phyloP scores from a whole-genome alignment of 2,888 invertebrate species.

The Pardosa pseudoannulata region DNA sequence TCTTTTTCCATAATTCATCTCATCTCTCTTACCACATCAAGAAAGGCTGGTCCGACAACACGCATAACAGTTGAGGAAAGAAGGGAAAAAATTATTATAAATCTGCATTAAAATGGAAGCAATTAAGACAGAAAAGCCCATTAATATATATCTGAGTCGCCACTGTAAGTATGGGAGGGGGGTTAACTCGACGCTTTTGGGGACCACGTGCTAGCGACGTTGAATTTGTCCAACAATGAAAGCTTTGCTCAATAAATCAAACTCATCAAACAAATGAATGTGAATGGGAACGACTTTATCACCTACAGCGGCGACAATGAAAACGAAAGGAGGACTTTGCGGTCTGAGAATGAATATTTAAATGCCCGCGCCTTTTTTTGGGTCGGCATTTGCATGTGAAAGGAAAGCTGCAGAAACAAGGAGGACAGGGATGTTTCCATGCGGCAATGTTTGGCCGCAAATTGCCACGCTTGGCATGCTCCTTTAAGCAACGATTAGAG shows the following conservation, averaged over 20 bases:
- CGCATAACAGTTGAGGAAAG: neutral
- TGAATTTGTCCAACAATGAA: constrained; percentile 16
- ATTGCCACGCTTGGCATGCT: neutral
- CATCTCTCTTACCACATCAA: neutral
- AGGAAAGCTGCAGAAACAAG: neutral
- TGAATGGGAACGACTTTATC: constrained; percentile 39
- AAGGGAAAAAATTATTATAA: neutral
- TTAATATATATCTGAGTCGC: constrained; percentile 25
- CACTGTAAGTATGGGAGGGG: constrained; percentile 27
- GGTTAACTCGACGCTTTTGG: no score
- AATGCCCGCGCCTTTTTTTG: neutral
- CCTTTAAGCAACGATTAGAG: no score
- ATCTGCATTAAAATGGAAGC: constrained; percentile 50
- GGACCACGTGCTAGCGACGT: constrained; percentile 50
- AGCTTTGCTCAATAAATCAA: constrained; percentile 53
- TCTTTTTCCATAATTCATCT: constrained; percentile 2
- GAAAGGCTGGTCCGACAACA: neutral
- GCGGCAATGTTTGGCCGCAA: neutral
- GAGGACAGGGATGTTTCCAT: neutral
- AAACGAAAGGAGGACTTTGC: neutral
- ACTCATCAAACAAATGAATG: constrained; percentile 54
- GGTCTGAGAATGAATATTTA: constrained; percentile 3
- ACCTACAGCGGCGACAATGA: constrained; percentile 49
- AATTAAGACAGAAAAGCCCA: constrained; percentile 32
- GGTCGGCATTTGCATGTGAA: constrained; percentile 25